Conservation (phyloP, 1,140 invertebrate genomes). For the Procambarus virginalis region DNA sequence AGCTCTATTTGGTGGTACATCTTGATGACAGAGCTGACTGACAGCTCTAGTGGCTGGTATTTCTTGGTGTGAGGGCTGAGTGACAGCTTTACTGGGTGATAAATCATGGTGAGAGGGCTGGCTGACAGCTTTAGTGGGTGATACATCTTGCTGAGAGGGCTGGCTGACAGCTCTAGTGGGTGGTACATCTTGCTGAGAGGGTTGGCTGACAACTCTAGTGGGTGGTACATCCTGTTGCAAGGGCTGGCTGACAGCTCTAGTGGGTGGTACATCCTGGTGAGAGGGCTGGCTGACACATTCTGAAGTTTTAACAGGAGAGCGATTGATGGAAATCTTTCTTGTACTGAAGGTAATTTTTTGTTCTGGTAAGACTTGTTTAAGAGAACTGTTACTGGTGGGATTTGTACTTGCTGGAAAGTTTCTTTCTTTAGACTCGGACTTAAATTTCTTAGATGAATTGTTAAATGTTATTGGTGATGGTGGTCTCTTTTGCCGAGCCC, state of each 20-base stretch:
- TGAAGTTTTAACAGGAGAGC: background rate
- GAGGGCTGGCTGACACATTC: background rate
- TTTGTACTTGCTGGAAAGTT: background rate
- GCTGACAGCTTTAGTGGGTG: background rate
- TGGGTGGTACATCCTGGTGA: background rate
- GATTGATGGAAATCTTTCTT: conserved; percentile 25
- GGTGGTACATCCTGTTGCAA: no score
- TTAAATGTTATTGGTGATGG: background rate
- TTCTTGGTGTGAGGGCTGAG: no score
- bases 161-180: background rate
- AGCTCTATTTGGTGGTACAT: background rate
- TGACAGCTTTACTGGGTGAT: background rate
- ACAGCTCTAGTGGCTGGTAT: no score
- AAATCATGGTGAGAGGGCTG: background rate
- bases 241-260: background rate
- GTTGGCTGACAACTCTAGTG: background rate
- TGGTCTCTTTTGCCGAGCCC: background rate
- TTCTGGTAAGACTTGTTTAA: background rate
- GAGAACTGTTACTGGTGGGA: background rate
- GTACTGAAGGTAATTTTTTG: conserved; percentile 5
- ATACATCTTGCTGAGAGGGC: no score
- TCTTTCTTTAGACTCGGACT: background rate
- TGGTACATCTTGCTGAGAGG: background rate
- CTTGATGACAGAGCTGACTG: background rate
- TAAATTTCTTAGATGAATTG: background rate